phyloP scores from a whole-genome alignment of 1,140 invertebrate species.

The Magallana ariakensis region DNA sequence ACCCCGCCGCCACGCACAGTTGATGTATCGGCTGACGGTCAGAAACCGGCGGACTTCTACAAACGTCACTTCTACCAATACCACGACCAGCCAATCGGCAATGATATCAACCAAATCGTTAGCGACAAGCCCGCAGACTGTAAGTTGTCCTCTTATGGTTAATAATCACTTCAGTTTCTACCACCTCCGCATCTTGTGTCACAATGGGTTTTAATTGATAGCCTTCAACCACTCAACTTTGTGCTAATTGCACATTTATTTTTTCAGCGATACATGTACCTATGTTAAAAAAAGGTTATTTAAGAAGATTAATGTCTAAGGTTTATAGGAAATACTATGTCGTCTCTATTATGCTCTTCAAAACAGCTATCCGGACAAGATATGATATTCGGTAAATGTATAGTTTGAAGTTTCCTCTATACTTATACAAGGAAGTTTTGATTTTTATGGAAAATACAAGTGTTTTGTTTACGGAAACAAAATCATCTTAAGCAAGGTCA shows the following conservation, averaged over 20 bases:
- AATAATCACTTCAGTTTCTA: background rate
- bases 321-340: no score
- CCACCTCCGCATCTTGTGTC: background rate
- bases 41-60: background rate
- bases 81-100: background rate
- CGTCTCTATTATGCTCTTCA: no score
- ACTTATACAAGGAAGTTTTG: background rate
- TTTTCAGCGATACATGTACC: no score
- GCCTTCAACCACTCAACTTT: background rate
- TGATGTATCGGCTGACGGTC: background rate
- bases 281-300: no score
- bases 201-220: background rate
- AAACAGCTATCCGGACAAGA: no score
- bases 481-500: no score
- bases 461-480: slow-evolving; percentile 27
- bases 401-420: no score
- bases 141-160: background rate
- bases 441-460: background rate
- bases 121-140: slow-evolving; percentile 24
- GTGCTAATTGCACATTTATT: no score
- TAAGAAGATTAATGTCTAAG: no score
- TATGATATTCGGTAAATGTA: no score
- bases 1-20: background rate
- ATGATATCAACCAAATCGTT: background rate
- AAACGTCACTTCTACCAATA: slow-evolving; percentile 2